phyloP scores from a whole-genome alignment of 2,888 invertebrate species.

The Catocala nupta region DNA sequence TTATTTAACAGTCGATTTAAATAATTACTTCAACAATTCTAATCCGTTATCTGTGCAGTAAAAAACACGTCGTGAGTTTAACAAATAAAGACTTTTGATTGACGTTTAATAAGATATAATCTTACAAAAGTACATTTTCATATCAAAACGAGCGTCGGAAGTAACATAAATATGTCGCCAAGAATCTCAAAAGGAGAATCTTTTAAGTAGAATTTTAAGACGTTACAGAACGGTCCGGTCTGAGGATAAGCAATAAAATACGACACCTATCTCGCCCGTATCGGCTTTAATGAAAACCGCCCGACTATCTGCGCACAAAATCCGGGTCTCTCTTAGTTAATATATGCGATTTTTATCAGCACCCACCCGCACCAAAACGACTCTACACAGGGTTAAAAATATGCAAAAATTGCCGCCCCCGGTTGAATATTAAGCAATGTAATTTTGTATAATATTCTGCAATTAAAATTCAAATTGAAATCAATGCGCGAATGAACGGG shows the following conservation, averaged over 20 bases:
- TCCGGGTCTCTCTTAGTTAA: conserved; percentile 71
- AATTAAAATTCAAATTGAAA: conserved; percentile 88
- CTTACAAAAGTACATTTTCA: conserved; percentile 40
- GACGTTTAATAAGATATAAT: conserved; percentile 25
- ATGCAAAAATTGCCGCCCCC: conserved; percentile 83
- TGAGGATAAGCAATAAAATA: conserved; percentile 74
- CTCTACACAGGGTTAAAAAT: conserved; percentile 78
- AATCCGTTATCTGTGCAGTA: too few species aligned
- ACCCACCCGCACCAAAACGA: conserved; percentile 63
- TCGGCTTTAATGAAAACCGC: conserved; percentile 79
- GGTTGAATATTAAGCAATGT: conserved; percentile 87
- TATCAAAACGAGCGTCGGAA: conserved; percentile 52
- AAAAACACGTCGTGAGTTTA: neutral
- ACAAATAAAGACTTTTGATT: conserved; percentile 7
- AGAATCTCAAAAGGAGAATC: conserved; percentile 60
- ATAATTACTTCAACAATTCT: too few species aligned
- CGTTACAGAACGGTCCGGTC: conserved; percentile 53
- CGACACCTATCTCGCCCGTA: conserved; percentile 72
- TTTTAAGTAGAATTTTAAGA: conserved; percentile 61
- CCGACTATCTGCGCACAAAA: conserved; percentile 67
- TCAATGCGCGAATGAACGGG: conserved; percentile 83
- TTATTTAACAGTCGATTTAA: too few species aligned
- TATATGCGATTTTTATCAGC: conserved; percentile 83
- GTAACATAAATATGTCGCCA: conserved; percentile 57
- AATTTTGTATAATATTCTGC: conserved; percentile 86